Evolutionary conservation across 1,140 invertebrate species (phyloP).

Genomic region (Drosophila sturtevanti): DNA sequence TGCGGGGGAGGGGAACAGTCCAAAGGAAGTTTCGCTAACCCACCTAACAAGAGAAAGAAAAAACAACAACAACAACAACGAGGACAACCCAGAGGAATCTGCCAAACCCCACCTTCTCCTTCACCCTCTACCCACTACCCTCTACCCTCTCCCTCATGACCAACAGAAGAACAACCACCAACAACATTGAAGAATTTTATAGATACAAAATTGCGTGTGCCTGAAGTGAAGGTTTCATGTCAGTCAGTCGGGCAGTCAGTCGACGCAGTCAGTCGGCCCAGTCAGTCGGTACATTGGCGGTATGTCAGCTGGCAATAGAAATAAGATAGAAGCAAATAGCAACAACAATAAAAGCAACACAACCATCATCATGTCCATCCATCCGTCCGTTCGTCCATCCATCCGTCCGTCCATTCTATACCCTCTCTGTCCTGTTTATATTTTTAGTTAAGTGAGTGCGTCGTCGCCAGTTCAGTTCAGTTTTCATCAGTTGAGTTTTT

Average conservation of each 20-base stretch:
- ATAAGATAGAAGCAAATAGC: conserved; percentile 47
- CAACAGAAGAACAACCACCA: conserved; percentile 28
- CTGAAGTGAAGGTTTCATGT: conserved; percentile 39
- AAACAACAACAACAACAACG: conserved; percentile 2
- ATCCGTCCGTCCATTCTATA: background rate
- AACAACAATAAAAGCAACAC: conserved; percentile 18
- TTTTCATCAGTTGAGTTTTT: background rate
- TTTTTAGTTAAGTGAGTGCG: conserved; percentile 46
- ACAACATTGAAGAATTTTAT: conserved; percentile 30
- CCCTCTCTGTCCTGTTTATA: conserved; percentile 34
- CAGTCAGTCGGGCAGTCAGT: conserved; percentile 32
- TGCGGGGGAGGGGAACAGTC: background rate
- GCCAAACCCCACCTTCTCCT: too few species aligned
- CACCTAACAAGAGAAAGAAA: conserved; percentile 1
- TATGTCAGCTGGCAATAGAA: conserved; percentile 73
- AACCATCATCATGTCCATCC: background rate
- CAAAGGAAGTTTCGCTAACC: background rate
- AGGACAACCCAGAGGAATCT: conserved; percentile 10
- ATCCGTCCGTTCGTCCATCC: background rate
- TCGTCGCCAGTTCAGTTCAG: background rate
- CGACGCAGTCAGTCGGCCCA: too few species aligned
- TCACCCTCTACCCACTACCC: too few species aligned
- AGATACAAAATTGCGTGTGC: conserved; percentile 68
- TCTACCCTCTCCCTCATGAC: too few species aligned
- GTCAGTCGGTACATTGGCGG: background rate